Percentiles rank a stretch among this genome's conserved stretches.
phyloP scores from a whole-genome alignment of 2,113 vertebrate genomes.

The Xenopus borealis region DNA sequence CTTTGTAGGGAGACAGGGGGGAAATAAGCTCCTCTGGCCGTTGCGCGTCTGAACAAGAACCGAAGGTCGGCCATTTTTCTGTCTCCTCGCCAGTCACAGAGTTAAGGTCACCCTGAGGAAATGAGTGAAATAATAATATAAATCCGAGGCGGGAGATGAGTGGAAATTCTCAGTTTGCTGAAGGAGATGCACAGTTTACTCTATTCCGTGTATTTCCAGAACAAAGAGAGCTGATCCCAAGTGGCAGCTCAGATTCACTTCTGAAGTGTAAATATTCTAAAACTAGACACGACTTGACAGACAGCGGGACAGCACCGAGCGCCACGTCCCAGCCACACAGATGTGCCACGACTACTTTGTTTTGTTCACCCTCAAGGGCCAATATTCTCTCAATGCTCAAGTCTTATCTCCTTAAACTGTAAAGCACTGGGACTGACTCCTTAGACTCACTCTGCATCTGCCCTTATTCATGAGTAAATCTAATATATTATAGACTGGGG shows the following conservation, averaged over 20 bases:
- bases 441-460: too few relatives aligned
- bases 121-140: constrained; percentile 52
- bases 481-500: too few relatives aligned
- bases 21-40: background rate
- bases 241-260: constrained; percentile 59
- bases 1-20: too few relatives aligned
- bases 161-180: constrained; percentile 56
- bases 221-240: constrained; percentile 59
- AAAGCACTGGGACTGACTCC: too few relatives aligned
- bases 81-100: constrained; percentile 55
- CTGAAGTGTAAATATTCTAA: constrained; percentile 69
- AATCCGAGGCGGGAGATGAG: constrained; percentile 51
- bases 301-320: background rate
- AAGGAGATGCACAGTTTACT: constrained; percentile 63
- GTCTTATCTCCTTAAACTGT: too few relatives aligned
- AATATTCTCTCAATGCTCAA: too few relatives aligned
- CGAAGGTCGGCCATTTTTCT: constrained; percentile 47
- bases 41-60: constrained; percentile 51
- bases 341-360: too few relatives aligned
- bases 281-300: constrained; percentile 39
- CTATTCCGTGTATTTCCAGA: constrained; percentile 51
- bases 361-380: too few relatives aligned
- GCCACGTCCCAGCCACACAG: too few relatives aligned
- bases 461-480: too few relatives aligned
- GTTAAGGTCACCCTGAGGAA: constrained; percentile 67